Evolutionary conservation across 2,113 vertebrate genomes (phyloP).

Genomic region (Gymnarchus niloticus): DNA sequence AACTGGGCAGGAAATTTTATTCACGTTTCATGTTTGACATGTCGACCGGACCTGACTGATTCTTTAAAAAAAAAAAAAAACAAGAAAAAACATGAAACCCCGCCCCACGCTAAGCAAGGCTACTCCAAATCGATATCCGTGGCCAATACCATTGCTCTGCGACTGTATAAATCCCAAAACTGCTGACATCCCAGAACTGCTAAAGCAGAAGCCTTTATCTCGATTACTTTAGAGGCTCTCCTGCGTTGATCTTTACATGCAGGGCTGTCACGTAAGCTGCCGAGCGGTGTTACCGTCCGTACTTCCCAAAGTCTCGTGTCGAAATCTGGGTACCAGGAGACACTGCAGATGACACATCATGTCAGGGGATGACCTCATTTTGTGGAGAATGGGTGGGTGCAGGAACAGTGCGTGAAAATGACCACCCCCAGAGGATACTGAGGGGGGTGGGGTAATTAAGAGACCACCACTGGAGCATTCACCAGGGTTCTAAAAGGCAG

Average conservation of each 20-base stretch:
- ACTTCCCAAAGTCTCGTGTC: neutral
- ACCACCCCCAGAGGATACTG: neutral
- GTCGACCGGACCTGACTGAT: neutral
- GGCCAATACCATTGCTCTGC: neutral
- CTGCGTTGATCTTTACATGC: neutral
- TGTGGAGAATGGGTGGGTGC: neutral
- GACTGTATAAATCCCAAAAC: conserved; percentile 16
- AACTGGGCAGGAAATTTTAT: neutral
- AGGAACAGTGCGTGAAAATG: neutral
- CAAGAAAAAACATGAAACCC: too few relatives aligned
- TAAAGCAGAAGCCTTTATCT: conserved; percentile 20
- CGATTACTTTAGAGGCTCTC: conserved; percentile 12
- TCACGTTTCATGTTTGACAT: neutral
- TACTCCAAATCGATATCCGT: conserved; percentile 11
- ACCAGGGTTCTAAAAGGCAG: conserved; percentile 49
- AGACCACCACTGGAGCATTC: conserved; percentile 36
- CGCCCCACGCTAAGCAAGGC: neutral
- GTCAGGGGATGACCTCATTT: neutral
- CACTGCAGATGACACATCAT: conserved; percentile 3
- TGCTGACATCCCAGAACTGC: conserved; percentile 8
- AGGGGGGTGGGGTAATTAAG: neutral
- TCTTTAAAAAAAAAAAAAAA: conserved; percentile 11
- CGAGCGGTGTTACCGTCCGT: neutral
- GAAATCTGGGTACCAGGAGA: neutral
- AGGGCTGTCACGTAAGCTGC: neutral